phyloP scores from a whole-genome alignment of 1,140 invertebrate species.

The Pygmarrhopalites habei region DNA sequence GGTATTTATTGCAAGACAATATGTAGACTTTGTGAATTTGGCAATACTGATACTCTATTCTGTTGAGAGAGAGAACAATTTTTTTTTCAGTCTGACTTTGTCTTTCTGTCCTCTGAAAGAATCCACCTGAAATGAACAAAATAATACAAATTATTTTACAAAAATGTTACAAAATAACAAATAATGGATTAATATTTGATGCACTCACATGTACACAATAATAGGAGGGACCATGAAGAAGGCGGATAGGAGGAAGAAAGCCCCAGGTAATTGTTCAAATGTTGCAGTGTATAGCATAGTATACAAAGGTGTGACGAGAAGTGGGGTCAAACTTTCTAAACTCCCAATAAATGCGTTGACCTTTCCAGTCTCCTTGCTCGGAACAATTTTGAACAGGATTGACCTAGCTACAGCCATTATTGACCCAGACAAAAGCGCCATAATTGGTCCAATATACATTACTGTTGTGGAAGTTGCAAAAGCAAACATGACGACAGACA shows the following conservation, averaged over 20 bases:
- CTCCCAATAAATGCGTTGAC: slow-evolving; percentile 18
- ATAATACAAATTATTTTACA: too few relatives aligned
- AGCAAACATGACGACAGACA: slow-evolving; percentile 70
- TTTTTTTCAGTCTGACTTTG: too few relatives aligned
- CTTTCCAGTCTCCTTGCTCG: slow-evolving; percentile 21
- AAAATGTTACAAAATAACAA: too few relatives aligned
- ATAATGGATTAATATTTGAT: too few relatives aligned
- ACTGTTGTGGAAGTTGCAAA: slow-evolving; percentile 66
- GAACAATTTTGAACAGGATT: slow-evolving; percentile 23
- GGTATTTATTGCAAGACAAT: too few relatives aligned
- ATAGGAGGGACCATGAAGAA: slow-evolving; percentile 16
- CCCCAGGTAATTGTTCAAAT: slow-evolving; percentile 29
- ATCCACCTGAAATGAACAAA: too few relatives aligned
- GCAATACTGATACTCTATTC: too few relatives aligned
- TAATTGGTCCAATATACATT: slow-evolving; percentile 59
- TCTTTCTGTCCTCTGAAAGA: too few relatives aligned
- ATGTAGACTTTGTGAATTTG: too few relatives aligned
- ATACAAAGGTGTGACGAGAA: slow-evolving; percentile 11
- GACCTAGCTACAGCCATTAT: slow-evolving; percentile 17
- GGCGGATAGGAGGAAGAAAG: slow-evolving; percentile 35
- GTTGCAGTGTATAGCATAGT: slow-evolving; percentile 13
- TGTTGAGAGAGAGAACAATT: too few relatives aligned
- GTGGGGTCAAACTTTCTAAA: slow-evolving; percentile 10
- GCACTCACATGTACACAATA: slow-evolving; percentile 25
- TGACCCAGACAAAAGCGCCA: slow-evolving; percentile 26